Conservation (phyloP, 1,140 invertebrate genomes). For the Tetramorium alpestre region DNA sequence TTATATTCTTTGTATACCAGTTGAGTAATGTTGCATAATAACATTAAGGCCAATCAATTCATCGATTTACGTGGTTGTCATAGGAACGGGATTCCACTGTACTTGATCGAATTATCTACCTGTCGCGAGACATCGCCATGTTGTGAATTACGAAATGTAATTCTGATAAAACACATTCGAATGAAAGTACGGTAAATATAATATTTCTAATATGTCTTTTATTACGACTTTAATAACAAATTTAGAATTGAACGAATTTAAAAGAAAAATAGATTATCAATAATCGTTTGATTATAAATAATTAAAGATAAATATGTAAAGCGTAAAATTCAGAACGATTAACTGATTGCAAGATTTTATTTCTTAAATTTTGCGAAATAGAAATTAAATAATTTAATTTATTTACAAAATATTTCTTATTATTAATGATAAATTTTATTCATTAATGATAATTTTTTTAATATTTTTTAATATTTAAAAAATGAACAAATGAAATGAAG, state of each 20-base stretch:
- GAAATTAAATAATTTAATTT: not conserved
- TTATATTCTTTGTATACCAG: constrained; percentile 48
- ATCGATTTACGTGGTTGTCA: constrained; percentile 56
- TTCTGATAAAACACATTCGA: constrained; percentile 36
- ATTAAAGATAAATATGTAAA: not conserved
- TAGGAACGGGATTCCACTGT: constrained; percentile 48
- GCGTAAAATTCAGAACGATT: not conserved
- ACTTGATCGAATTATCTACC: constrained; percentile 49
- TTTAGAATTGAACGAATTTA: constrained; percentile 2
- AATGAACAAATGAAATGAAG: too few relatives aligned
- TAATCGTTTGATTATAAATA: not conserved
- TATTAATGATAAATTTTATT: too few relatives aligned
- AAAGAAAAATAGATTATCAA: not conserved
- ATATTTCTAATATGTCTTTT: not conserved
- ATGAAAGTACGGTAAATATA: constrained; percentile 24
- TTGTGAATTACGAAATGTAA: constrained; percentile 56
- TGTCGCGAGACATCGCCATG: constrained; percentile 42
- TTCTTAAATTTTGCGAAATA: not conserved
- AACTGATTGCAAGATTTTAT: not conserved
- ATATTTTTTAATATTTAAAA: too few relatives aligned
- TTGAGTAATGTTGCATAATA: constrained; percentile 50
- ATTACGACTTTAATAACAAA: not conserved
- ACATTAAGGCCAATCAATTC: constrained; percentile 55
- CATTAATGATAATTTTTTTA: too few relatives aligned
- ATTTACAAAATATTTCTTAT: not conserved